Base-by-base conservation (phyloP, 2,888 invertebrate genomes). In the Heliconius aoede region DNA sequence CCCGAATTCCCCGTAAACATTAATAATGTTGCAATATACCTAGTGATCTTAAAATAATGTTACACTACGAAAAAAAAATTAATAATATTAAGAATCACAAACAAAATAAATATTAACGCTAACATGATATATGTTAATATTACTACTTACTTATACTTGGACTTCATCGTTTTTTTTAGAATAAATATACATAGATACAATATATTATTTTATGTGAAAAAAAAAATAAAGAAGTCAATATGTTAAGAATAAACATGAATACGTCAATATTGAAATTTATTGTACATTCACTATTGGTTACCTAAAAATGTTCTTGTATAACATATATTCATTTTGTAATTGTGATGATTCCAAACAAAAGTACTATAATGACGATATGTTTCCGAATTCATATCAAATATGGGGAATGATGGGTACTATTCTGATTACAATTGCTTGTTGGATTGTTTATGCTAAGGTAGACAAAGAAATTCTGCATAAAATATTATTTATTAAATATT, bases 351-450 rank as follows among this genome's bases (percentile, higher is more conserved):
- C 86, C 28, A 86, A 85, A 73, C 85, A 82, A 64, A 69, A 79
- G 28, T 72, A 81, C 30, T 82, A 84, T 28, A 21, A 68, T 30
- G 84, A 86, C 36, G 86, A 88, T 76, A 72, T 73, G 60, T 93
- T 93, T 82, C 93, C 91, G 28, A 91, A 83, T 80, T 73, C 84
- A 8, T 86, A 87, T 15, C 93, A 93, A 85, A 85, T 93, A 40
- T 91, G 89, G 89, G 93, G 92, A 40, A 92, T 93, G 91, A 77
- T 91, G 62, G 89, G 88, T n/a, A 89, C 89, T 30, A 86, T 91
- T 80, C 26, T 90, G 2, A 86, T 85, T n/a, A 89, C 90, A 21
- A 76, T 89, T 24, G 86, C 84, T 3, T 87, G 87, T 80, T 92
- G 91, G 90, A 75, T 89, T 69, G 78, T 89, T 40, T 91, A 90